Evolutionary conservation across 2,113 vertebrate species (phyloP).

Genomic region (Albula glossodonta): DNA sequence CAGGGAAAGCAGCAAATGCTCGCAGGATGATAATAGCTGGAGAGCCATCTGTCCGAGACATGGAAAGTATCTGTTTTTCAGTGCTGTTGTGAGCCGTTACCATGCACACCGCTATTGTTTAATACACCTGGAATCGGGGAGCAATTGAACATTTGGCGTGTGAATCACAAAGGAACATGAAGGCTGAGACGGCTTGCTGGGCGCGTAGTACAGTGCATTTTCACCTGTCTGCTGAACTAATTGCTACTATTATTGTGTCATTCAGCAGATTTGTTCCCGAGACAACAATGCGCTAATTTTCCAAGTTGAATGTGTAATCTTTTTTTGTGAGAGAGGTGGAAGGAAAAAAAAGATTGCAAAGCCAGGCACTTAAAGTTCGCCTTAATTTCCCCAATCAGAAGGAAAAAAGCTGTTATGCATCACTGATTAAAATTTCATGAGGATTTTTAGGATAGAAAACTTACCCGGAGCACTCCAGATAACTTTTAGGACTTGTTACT

Average conservation of each 20-base stretch:
- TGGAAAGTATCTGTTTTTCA: neutral
- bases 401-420: neutral
- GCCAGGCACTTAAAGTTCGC: too few species aligned
- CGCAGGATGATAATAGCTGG: neutral
- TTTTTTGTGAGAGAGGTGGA: neutral
- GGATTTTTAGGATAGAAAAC: neutral
- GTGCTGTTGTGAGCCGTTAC: too few species aligned
- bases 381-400: neutral
- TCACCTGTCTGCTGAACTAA: neutral
- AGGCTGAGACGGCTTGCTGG: neutral
- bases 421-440: neutral
- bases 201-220: neutral
- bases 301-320: neutral
- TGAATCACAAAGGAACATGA: neutral
- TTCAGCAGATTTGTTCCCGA: neutral
- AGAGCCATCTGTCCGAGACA: neutral
- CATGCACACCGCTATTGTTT: neutral
- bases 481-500: neutral
- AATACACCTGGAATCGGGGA: neutral
- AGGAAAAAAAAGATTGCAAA: too few species aligned
- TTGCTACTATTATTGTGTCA: slow-evolving; percentile 5
- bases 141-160: neutral
- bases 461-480: neutral
- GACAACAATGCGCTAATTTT: neutral
- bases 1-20: neutral